Conservation (phyloP, 2,113 vertebrate species). For the Leptobrachium leishanense region DNA sequence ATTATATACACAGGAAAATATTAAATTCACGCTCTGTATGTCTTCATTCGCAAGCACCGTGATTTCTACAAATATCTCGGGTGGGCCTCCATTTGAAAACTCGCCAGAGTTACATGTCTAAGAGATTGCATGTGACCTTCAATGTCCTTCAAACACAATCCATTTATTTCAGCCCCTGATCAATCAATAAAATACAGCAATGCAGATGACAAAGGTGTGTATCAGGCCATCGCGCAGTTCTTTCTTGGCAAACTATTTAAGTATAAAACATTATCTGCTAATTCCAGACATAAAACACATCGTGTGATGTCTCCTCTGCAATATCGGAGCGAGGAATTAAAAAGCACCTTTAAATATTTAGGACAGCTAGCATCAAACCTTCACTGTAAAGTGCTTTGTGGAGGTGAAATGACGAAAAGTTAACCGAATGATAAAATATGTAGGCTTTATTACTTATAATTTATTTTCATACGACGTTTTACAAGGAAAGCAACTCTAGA, state of each 20-base stretch:
- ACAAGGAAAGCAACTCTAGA: conserved; percentile 64
- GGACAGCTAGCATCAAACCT: conserved; percentile 32
- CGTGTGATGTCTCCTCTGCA: not conserved
- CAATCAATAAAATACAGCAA: conserved; percentile 36
- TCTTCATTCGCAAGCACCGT: conserved; percentile 48
- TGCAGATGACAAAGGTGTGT: conserved; percentile 10
- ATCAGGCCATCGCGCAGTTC: not conserved
- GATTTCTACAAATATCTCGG: conserved; percentile 24
- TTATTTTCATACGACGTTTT: conserved; percentile 60
- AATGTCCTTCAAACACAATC: conserved; percentile 18
- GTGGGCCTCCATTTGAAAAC: conserved; percentile 6
- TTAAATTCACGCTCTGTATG: conserved; percentile 35
- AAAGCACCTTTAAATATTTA: conserved; percentile 46
- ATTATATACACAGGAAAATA: conserved; percentile 57
- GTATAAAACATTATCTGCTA: conserved; percentile 41
- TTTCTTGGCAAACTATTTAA: conserved; percentile 27
- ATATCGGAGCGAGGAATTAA: conserved; percentile 24
- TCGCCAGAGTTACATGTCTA: conserved; percentile 14
- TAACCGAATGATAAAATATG: conserved; percentile 57
- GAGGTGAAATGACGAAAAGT: not conserved
- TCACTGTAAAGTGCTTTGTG: conserved; percentile 17
- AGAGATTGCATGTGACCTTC: conserved; percentile 16
- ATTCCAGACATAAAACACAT: conserved; percentile 38
- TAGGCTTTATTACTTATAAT: conserved; percentile 62
- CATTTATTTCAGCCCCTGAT: conserved; percentile 28